A percentile compares a stretch with the other conserved stretches of the same genome.
Conservation (phyloP, 2,113 vertebrate species). For the Seriola quinqueradiata region DNA sequence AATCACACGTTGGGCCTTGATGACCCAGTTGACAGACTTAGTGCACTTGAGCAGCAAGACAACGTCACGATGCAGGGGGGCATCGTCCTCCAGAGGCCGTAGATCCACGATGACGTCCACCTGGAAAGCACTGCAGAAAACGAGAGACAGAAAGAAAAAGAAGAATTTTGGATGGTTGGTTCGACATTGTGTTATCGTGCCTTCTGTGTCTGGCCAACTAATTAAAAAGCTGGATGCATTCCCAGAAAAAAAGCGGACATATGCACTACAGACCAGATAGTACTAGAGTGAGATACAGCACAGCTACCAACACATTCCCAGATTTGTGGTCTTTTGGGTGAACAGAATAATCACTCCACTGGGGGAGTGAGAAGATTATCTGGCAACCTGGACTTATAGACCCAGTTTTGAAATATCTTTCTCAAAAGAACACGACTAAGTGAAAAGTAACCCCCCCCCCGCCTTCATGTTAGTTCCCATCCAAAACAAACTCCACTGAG, state of each 20-base stretch:
- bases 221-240: slow-evolving; percentile 91
- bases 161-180: slow-evolving; percentile 41
- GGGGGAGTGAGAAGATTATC: slow-evolving; percentile 59
- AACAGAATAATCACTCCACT: slow-evolving; percentile 52
- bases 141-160: slow-evolving; percentile 53
- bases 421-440: slow-evolving; percentile 47
- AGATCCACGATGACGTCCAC: slow-evolving; percentile 97
- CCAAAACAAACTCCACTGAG: slow-evolving; percentile 64
- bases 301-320: slow-evolving; percentile 48
- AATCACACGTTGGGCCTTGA: slow-evolving; percentile 88
- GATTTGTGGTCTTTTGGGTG: slow-evolving; percentile 47
- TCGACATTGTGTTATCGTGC: slow-evolving; percentile 82
- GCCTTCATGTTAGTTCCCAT: slow-evolving; percentile 37
- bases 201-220: slow-evolving; percentile 92
- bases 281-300: slow-evolving; percentile 81
- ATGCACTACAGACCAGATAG: slow-evolving; percentile 87
- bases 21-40: slow-evolving; percentile 97
- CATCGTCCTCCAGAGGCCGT: slow-evolving; percentile 85
- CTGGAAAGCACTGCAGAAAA: slow-evolving; percentile 90
- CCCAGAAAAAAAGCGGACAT: slow-evolving; percentile 87
- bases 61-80: slow-evolving; percentile 86
- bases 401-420: slow-evolving; percentile 54
- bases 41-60: slow-evolving; percentile 92
- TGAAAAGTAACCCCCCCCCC: slow-evolving; percentile 27
- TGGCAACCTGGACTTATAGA: slow-evolving; percentile 47